Base-by-base conservation (phyloP, 1,140 invertebrate species). In the Sweltsa coloradensis region DNA sequence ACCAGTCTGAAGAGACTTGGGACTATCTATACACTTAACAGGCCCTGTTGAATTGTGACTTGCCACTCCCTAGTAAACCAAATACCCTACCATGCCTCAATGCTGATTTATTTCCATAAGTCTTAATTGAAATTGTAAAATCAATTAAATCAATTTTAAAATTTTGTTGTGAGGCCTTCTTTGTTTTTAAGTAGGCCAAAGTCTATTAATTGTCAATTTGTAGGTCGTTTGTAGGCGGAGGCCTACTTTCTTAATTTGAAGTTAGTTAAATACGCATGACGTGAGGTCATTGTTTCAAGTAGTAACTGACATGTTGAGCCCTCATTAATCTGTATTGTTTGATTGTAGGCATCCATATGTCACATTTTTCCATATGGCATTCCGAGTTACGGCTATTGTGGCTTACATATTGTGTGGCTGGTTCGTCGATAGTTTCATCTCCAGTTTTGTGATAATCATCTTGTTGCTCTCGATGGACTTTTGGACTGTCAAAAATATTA, bases 401-500 rank as follows among this genome's bases (percentile, higher is more conserved):
- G 73, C 83, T 4, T 98, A 96, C 60, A 72, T 96, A 44, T 72
- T 97, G 21, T 94, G 90, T 64, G 79, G 81, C 16, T 83, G 74
- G 72, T 93, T 95, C 64, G 85, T 79, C 6, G 73, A 79, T 57
- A 91, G 88, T 60, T 97, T 96, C 60, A 92, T 97, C 52, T 81
- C 85, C 19, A 89, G 80, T 67, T 97, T 97, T 73, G 88, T 96
- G 19, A 71, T 79, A 22, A 77, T 95, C 14, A 73, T 96, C 22
- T 69, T 98, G 21, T 71, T 99, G 24, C 69, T 98, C 1, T 97
- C 94, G 0, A 83, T 95, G 66, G 96, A 99, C 64, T 99, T 99
- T 69, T 99, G 96, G 96, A 95, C 91, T 31, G 92, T 97, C 0
- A 99, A 99, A 73, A 99, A 99, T 69, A 87, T 99, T 19, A 93